Evolutionary conservation across 2,888 invertebrate genomes (phyloP).

Genomic region (Adineta ricciae): DNA sequence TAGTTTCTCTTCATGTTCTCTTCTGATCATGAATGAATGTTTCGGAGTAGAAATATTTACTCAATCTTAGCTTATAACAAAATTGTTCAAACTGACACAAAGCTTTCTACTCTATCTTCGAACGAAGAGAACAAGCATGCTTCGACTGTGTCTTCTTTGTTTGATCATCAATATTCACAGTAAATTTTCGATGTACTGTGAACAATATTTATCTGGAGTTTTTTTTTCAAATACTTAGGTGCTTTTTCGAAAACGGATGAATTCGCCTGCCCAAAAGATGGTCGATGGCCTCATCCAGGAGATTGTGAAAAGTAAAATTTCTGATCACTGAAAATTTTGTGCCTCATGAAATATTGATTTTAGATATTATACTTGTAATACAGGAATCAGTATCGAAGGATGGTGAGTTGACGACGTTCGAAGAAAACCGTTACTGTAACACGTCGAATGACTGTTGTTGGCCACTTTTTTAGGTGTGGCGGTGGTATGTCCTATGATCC

Average conservation of each 20-base stretch:
- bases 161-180: neutral
- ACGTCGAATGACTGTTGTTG: too few species aligned
- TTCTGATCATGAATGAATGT: neutral
- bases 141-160: neutral
- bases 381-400: neutral
- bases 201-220: neutral
- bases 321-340: neutral
- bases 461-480: conserved; percentile 27
- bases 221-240: neutral
- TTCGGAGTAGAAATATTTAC: neutral
- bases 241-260: neutral
- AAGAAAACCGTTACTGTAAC: too few species aligned
- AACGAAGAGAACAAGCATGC: neutral
- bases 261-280: conserved; percentile 3
- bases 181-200: neutral
- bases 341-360: neutral
- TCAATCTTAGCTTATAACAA: neutral
- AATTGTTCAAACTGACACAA: neutral
- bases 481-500: conserved; percentile 31
- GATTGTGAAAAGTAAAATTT: conserved; percentile 6
- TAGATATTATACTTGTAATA: conserved; percentile 19
- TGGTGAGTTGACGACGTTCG: neutral
- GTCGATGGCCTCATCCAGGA: neutral
- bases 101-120: neutral
- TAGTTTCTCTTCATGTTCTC: neutral